phyloP scores from a whole-genome alignment of 2,113 vertebrate genomes.

The Myotis brandtii region DNA sequence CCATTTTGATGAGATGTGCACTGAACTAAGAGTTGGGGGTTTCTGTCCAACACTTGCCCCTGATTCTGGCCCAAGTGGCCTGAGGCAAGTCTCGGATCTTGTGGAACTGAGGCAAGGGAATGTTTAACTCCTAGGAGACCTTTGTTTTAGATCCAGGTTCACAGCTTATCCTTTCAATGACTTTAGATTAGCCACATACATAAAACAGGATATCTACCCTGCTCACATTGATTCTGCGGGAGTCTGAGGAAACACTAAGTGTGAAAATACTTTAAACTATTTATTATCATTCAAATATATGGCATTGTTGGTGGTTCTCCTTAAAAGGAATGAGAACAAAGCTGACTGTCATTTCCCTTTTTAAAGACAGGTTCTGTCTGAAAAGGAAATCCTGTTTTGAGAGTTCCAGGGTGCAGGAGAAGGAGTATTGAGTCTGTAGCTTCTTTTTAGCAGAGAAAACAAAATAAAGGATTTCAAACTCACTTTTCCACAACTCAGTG shows the following conservation, averaged over 20 bases:
- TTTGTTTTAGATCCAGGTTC: neutral
- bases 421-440: neutral
- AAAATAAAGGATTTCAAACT: constrained; percentile 5
- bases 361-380: neutral
- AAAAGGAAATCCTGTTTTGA: constrained; percentile 12
- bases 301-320: neutral
- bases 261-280: neutral
- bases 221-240: neutral
- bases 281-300: constrained; percentile 6
- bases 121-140: neutral
- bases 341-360: neutral
- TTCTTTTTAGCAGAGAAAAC: neutral
- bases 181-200: neutral
- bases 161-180: neutral
- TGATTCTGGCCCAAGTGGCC: neutral
- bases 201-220: neutral
- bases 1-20: no score
- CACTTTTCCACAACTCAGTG: neutral
- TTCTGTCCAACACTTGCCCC: no score
- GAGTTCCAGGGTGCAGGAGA: neutral
- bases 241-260: neutral
- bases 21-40: no score
- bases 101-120: neutral
- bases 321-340: neutral
- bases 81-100: neutral